phyloP scores from a whole-genome alignment of 2,797 vertebrate genomes.

The Tympanoctomys barrerae region DNA sequence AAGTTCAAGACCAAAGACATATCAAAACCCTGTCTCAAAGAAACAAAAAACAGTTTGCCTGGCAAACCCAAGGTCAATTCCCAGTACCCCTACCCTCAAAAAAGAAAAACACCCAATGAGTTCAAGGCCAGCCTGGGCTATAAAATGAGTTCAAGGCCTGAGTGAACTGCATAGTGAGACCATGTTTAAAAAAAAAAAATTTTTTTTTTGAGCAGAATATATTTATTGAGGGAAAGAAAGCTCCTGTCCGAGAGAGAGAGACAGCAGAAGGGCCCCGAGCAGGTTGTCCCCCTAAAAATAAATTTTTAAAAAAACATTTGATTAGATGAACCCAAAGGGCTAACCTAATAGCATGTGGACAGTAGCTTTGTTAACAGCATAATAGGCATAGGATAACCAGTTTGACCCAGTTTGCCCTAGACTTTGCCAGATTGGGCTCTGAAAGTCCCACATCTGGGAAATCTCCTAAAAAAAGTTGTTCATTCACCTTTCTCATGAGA shows the following conservation, averaged over 20 bases:
- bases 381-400: not conserved
- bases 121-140: too few species aligned
- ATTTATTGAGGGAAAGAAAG: too few species aligned
- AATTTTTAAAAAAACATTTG: not conserved
- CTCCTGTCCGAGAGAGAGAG: too few species aligned
- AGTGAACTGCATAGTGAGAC: too few species aligned
- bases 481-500: not conserved
- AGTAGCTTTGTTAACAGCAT: not conserved
- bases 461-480: not conserved
- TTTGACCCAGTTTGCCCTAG: not conserved
- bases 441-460: not conserved
- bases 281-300: too few species aligned
- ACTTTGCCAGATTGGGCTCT: not conserved
- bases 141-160: too few species aligned
- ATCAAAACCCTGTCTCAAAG: not conserved
- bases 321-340: not conserved
- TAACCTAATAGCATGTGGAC: not conserved
- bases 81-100: too few species aligned
- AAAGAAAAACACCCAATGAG: conserved; percentile 27
- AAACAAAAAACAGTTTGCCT: not conserved
- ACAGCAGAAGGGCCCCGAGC: too few species aligned
- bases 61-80: too few species aligned
- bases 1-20: not conserved
- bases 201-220: too few species aligned
- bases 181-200: too few species aligned